Evolutionary conservation across 2,888 invertebrate genomes (phyloP).

Genomic region (Brachylomia viminalis): DNA sequence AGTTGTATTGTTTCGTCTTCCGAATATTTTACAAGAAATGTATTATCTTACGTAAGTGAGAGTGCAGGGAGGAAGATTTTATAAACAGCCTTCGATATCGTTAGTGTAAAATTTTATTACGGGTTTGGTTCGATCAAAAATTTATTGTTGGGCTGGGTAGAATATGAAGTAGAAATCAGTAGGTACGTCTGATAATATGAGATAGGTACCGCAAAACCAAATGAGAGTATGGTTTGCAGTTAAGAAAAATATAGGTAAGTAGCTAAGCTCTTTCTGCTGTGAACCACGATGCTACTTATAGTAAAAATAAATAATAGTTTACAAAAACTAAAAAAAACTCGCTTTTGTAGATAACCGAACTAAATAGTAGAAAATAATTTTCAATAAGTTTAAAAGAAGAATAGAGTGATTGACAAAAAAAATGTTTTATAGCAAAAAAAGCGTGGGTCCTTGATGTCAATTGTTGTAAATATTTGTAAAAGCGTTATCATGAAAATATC

Average conservation of each 20-base stretch:
- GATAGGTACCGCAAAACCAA: neutral
- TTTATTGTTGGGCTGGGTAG: neutral
- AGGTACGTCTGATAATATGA: neutral
- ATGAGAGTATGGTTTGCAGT: neutral
- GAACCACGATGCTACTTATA: neutral
- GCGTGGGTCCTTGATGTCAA: no score
- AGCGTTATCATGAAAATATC: no score
- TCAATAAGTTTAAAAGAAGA: no score
- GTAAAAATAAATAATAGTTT: neutral
- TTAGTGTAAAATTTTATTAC: conserved; percentile 34
- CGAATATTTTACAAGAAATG: conserved; percentile 57
- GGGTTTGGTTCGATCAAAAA: neutral
- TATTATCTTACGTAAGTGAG: conserved; percentile 41
- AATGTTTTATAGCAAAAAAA: no score
- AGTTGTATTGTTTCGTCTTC: conserved; percentile 61
- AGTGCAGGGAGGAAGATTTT: conserved; percentile 25
- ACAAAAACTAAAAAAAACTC: no score
- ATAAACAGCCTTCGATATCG: conserved; percentile 28
- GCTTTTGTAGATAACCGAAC: no score
- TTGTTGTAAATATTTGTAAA: no score
- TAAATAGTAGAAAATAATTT: no score
- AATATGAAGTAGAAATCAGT: neutral
- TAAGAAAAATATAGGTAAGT: neutral
- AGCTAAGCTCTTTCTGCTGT: neutral
- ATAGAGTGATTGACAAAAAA: no score